These are phyloP conservation scores for Amiota communis DNA, from an alignment of 2,888 invertebrate genomes.

Conservation along the genomic window DNA sequence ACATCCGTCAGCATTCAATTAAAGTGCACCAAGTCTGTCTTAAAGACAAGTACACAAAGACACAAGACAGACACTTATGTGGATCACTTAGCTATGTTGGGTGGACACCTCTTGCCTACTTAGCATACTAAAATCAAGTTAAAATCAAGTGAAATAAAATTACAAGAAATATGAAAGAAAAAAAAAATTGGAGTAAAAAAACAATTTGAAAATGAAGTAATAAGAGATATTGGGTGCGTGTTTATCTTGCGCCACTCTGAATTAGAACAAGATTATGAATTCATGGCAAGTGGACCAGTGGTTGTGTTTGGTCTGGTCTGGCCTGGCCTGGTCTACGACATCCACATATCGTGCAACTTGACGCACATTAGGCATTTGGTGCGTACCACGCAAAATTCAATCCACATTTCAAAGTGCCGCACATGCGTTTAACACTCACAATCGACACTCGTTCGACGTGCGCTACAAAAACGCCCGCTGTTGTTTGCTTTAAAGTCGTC, in stretches of 20 bases:
- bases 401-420: neutral
- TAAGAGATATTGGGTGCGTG: conserved; percentile 40
- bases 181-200: conserved; percentile 35
- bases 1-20: conserved; percentile 53
- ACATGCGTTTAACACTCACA: neutral
- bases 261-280: conserved; percentile 61
- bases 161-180: conserved; percentile 25
- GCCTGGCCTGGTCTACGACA: conserved; percentile 38
- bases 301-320: conserved; percentile 46
- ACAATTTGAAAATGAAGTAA: conserved; percentile 60
- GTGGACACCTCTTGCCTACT: conserved; percentile 57
- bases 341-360: conserved; percentile 23
- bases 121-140: conserved; percentile 51
- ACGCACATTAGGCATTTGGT: neutral
- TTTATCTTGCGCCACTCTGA: conserved; percentile 61
- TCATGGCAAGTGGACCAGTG: conserved; percentile 46
- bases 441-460: neutral
- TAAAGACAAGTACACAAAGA: conserved; percentile 16
- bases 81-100: conserved; percentile 26
- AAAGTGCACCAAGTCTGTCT: conserved; percentile 22
- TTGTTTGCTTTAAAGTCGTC: conserved; percentile 42
- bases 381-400: neutral
- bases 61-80: neutral
- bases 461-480: conserved; percentile 51
- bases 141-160: conserved; percentile 31